Evolutionary conservation across 2,797 vertebrate genomes (phyloP), one percentile per base, ranked within the genome.

Genomic region (Schizopygopsis pylzovi): DNA sequence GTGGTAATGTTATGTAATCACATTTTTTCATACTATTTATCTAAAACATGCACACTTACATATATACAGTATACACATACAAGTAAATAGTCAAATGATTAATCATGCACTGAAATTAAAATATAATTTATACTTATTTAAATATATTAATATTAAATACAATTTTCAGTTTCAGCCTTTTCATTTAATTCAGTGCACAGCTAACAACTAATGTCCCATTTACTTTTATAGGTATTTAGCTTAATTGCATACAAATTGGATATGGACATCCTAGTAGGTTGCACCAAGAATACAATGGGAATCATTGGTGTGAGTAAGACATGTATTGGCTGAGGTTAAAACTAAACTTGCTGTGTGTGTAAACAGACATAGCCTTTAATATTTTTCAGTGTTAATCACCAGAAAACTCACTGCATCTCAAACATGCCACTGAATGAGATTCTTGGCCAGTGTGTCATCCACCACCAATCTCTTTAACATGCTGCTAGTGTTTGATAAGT

Each of bases 391-490:
- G 37, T 61, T 45, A 71, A 33, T 83, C 54, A 20, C 37, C 37
- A 52, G n/a, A n/a, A 73, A 70, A 45, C 20, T 37, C 47, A 52
- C 59, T 41, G 7, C 10, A 39, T 16, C 12, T 72, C 43, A 61
- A 61, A 43, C 15, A 13, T 54, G 4, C 56, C 6, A 28, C n/a
- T 41, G 59, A 49, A 72, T 56, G 43, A 10, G 18, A 18, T n/a
- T 67, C 47, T 67, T 43, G 43, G 15, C 5, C 59, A 39, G 6
- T 61, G 18, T 71, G n/a, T 47, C 52, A 79, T n/a, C 61, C 52
- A 37, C 12, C 16, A 61, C 18, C 61, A 43, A 67, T 78, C 72
- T 68, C 41, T 79, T 84, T 61, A 72, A 28, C 65, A 79, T 79
- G 76, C 52, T n/a, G 49, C 25, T 47, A 59, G 65, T 33, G 65